Evolutionary conservation across 2,113 vertebrate species (phyloP).

Genomic region (Pelusios castaneus): DNA sequence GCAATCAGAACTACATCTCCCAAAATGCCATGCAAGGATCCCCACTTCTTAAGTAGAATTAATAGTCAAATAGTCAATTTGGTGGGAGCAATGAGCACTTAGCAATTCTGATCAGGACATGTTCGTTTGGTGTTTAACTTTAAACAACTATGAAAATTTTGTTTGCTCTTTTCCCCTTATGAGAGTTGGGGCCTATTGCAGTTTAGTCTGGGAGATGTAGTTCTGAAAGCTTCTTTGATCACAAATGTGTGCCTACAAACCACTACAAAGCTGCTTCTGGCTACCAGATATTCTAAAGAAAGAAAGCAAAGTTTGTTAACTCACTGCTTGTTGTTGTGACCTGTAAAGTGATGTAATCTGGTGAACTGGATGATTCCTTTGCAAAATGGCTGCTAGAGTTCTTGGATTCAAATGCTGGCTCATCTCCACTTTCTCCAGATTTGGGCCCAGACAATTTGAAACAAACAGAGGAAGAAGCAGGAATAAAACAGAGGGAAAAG

Average conservation of each 20-base stretch:
- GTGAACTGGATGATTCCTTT: constrained; percentile 10
- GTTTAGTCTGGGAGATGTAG: background rate
- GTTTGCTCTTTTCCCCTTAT: background rate
- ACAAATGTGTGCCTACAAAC: accelerated
- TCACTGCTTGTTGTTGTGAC: background rate
- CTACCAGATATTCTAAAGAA: background rate
- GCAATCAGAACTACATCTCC: background rate
- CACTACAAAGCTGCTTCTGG: accelerated
- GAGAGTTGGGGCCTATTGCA: background rate
- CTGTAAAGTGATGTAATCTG: background rate
- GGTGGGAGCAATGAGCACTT: background rate
- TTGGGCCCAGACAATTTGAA: constrained; percentile 33
- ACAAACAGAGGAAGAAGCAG: constrained; percentile 31
- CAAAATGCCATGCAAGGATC: accelerated
- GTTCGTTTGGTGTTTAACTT: background rate
- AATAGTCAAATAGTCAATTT: background rate
- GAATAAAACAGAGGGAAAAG: background rate
- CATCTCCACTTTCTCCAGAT: constrained; percentile 19
- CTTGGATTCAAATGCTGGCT: constrained; percentile 34
- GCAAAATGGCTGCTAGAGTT: constrained; percentile 17
- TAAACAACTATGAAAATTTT: background rate
- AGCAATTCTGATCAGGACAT: background rate
- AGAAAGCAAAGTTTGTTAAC: background rate
- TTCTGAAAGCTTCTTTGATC: background rate
- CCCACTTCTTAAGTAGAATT: background rate